Evolutionary conservation across 2,888 invertebrate genomes (phyloP).

Genomic region (Myathropa florea): DNA sequence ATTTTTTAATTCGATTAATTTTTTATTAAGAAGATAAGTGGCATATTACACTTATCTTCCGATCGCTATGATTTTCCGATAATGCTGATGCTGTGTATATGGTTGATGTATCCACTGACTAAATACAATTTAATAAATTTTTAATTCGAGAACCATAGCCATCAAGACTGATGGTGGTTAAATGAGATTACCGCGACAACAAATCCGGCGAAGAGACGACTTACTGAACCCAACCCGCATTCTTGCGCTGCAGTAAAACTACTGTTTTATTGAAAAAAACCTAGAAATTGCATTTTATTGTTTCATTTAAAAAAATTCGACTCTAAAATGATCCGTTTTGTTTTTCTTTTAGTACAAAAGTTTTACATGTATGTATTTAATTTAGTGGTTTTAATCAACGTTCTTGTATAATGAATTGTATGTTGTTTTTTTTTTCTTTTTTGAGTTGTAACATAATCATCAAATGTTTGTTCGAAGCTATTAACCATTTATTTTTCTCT

Average conservation of each 20-base stretch:
- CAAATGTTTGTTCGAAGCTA: conserved; percentile 49
- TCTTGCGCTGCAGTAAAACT: neutral
- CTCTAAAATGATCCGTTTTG: conserved; percentile 38
- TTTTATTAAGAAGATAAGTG: too few relatives aligned
- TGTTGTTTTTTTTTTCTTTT: conserved; percentile 20
- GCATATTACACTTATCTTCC: too few relatives aligned
- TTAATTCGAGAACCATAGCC: too few relatives aligned
- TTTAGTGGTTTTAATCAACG: conserved; percentile 30
- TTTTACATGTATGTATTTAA: conserved; percentile 58
- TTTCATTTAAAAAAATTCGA: conserved; percentile 59
- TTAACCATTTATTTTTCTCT: neutral
- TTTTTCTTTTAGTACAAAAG: conserved; percentile 62
- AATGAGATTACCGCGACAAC: too few relatives aligned
- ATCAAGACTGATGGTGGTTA: too few relatives aligned
- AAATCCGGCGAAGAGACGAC: too few relatives aligned
- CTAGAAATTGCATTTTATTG: conserved; percentile 60
- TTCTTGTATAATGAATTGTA: conserved; percentile 28
- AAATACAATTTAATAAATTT: too few relatives aligned
- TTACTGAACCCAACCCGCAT: neutral
- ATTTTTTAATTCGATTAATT: too few relatives aligned
- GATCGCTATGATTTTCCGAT: too few relatives aligned
- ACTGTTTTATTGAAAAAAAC: conserved; percentile 32
- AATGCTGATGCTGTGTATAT: too few relatives aligned
- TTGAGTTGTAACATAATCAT: conserved; percentile 4
- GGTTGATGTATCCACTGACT: too few relatives aligned